These are phyloP conservation scores for Drosophila azteca DNA, from an alignment of 1,140 invertebrate genomes.

Conservation along the genomic window DNA sequence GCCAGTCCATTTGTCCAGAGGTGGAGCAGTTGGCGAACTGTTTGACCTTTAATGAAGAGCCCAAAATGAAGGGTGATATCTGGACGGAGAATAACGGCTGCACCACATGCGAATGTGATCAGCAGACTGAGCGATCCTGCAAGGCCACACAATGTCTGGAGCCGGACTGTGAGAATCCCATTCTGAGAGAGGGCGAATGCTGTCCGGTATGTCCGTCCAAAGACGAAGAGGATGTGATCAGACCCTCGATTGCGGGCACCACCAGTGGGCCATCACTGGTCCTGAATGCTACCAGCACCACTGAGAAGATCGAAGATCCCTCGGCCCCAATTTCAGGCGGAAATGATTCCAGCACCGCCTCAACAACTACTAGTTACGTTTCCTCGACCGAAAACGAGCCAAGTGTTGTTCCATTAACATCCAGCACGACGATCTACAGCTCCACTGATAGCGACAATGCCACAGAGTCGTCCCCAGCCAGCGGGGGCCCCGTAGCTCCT, in stretches of 20 bases:
- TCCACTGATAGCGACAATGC: too few species aligned
- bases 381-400: too few species aligned
- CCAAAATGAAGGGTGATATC: constrained; percentile 23
- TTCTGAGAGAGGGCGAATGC: constrained; percentile 39
- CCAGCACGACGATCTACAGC: too few species aligned
- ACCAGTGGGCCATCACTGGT: constrained; percentile 1
- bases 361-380: too few species aligned
- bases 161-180: constrained; percentile 38
- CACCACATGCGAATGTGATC: constrained; percentile 39
- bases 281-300: background rate
- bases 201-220: constrained; percentile 48
- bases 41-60: constrained; percentile 14
- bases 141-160: constrained; percentile 9
- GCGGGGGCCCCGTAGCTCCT: too few species aligned
- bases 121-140: constrained; percentile 22
- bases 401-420: too few species aligned
- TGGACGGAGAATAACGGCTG: constrained; percentile 59
- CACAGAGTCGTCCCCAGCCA: too few species aligned
- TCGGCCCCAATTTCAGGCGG: too few species aligned
- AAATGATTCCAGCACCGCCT: too few species aligned
- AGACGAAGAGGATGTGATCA: constrained; percentile 7
- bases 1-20: constrained; percentile 7
- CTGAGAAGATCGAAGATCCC: too few species aligned
- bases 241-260: background rate
- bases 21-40: constrained; percentile 24